These are phyloP conservation scores for Hippocampus abdominalis DNA, from an alignment of 2,113 vertebrate species.

Conservation along the genomic window DNA sequence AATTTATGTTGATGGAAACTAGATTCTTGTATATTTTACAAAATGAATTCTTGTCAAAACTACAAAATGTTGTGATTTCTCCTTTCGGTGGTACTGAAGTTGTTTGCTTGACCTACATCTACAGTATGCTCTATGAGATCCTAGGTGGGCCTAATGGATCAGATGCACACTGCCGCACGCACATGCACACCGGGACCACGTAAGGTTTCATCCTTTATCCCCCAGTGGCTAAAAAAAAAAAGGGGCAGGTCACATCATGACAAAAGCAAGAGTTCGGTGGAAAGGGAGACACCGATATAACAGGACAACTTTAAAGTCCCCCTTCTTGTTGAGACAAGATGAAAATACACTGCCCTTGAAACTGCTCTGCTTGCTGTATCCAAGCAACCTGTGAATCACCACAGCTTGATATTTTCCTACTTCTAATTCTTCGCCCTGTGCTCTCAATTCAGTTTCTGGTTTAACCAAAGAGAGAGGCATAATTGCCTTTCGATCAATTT, in stretches of 20 bases:
- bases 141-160: background rate
- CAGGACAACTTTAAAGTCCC: background rate
- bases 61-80: background rate
- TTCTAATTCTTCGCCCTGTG: background rate
- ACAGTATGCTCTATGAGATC: background rate
- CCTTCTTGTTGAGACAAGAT: background rate
- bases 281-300: background rate
- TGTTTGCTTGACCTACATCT: slow-evolving; percentile 23
- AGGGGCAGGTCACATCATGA: background rate
- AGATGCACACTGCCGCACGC: background rate
- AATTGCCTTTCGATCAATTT: background rate
- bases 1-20: too few species aligned
- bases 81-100: background rate
- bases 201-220: slow-evolving; percentile 1
- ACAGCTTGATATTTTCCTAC: background rate
- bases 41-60: background rate
- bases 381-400: background rate
- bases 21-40: background rate
- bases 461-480: background rate
- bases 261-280: background rate
- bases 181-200: background rate
- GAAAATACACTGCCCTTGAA: background rate
- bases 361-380: background rate
- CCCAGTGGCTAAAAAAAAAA: background rate
- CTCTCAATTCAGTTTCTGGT: background rate